phyloP scores from a whole-genome alignment of 2,797 vertebrate genomes.

The Helicolenus hilgendorfi region DNA sequence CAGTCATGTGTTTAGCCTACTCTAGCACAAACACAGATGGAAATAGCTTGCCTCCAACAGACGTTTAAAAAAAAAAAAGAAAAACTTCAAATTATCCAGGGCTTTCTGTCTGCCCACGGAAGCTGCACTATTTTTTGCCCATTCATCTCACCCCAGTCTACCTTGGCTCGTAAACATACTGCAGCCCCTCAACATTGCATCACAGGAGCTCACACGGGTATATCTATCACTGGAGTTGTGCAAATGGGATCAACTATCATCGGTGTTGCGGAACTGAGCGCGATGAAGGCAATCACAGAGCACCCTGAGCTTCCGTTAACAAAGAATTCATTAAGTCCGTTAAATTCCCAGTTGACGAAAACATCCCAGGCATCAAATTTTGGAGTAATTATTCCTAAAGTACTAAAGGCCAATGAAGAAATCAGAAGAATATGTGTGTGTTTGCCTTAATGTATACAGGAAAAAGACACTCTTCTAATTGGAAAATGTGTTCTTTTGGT shows the following conservation, averaged over 20 bases:
- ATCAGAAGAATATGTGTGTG: slow-evolving; percentile 51
- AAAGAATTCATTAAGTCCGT: slow-evolving; percentile 77
- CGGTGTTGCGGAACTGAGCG: slow-evolving; percentile 56
- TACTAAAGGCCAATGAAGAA: slow-evolving; percentile 62
- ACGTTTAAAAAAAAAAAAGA: slow-evolving; percentile 16
- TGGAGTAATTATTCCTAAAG: slow-evolving; percentile 78
- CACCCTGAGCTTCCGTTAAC: slow-evolving; percentile 70
- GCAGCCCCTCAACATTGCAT: slow-evolving; percentile 54
- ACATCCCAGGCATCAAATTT: slow-evolving; percentile 63
- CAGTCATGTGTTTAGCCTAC: slow-evolving; percentile 43
- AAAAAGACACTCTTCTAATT: slow-evolving; percentile 71
- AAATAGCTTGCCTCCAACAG: slow-evolving; percentile 26
- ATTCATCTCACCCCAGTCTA: slow-evolving; percentile 59
- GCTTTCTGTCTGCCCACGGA: slow-evolving; percentile 31
- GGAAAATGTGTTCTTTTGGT: slow-evolving; percentile 72
- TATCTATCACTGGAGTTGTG: slow-evolving; percentile 56
- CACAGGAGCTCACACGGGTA: slow-evolving; percentile 41
- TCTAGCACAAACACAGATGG: slow-evolving; percentile 34
- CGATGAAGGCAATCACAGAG: slow-evolving; percentile 71
- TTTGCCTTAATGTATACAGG: slow-evolving; percentile 23
- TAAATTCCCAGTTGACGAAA: slow-evolving; percentile 76
- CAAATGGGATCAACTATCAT: slow-evolving; percentile 67
- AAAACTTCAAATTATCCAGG: slow-evolving; percentile 26
- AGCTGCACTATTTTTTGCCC: slow-evolving; percentile 36
- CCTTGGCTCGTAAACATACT: slow-evolving; percentile 54